phyloP scores from a whole-genome alignment of 2,113 vertebrate species.

The Elanus axillaris region DNA sequence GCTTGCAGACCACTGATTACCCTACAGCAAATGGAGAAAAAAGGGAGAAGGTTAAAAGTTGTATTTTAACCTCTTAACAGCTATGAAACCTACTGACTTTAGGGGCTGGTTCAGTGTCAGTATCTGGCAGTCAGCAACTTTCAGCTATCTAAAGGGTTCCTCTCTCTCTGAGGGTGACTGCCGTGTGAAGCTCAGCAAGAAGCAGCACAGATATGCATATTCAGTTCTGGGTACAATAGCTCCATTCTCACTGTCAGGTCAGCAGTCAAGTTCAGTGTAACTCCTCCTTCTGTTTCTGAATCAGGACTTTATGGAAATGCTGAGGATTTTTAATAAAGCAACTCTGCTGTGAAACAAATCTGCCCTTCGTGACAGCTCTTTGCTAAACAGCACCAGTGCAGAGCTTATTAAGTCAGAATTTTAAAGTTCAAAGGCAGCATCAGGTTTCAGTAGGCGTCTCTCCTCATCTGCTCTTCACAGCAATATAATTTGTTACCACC shows the following conservation, averaged over 20 bases:
- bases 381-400: not conserved
- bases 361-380: constrained; percentile 39
- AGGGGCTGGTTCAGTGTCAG: not conserved
- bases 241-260: constrained; percentile 63
- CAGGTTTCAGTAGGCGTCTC: constrained; percentile 53
- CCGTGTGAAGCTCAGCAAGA: not conserved
- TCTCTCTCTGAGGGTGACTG: not conserved
- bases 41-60: not conserved
- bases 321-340: constrained; percentile 47
- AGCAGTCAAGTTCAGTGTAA: constrained; percentile 61
- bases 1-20: not conserved
- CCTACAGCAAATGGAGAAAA: not conserved
- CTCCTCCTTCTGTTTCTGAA: constrained; percentile 58
- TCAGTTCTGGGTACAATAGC: constrained; percentile 55
- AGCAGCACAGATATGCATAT: constrained; percentile 45
- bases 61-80: not conserved
- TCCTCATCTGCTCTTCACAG: constrained; percentile 51
- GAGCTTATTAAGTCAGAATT: constrained; percentile 46
- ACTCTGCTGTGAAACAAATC: constrained; percentile 27
- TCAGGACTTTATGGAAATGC: constrained; percentile 50
- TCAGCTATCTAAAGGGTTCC: not conserved
- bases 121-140: not conserved
- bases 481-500: constrained; percentile 29
- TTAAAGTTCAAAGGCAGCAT: constrained; percentile 61
- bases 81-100: not conserved